A percentile compares a stretch with the other conserved stretches of the same genome.
These are phyloP conservation scores for Urocynchramus pylzowi DNA, from an alignment of 2,113 vertebrate species.

Conservation along the genomic window DNA sequence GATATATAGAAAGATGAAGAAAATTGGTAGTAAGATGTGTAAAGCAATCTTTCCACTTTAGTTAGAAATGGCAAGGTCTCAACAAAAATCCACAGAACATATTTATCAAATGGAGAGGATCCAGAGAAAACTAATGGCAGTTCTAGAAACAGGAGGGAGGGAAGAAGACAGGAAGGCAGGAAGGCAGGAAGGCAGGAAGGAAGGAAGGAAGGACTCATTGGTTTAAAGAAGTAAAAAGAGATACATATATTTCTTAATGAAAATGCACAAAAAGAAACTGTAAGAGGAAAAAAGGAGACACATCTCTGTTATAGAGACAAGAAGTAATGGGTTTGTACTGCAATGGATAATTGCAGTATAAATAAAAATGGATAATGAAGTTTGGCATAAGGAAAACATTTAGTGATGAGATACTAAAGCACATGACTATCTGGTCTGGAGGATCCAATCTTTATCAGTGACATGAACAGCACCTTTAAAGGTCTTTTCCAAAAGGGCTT, in stretches of 20 bases:
- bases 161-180: neutral
- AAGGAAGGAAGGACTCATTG: neutral
- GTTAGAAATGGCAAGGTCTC: neutral
- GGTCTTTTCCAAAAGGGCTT: neutral
- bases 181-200: neutral
- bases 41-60: neutral
- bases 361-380: no score
- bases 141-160: neutral
- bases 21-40: neutral
- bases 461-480: neutral
- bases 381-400: neutral
- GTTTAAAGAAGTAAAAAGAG: neutral
- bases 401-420: neutral
- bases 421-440: neutral
- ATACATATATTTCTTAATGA: neutral
- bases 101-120: neutral
- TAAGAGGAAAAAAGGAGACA: neutral
- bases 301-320: neutral
- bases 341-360: neutral
- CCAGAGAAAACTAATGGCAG: neutral
- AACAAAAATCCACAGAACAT: neutral
- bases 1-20: neutral
- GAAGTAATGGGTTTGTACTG: neutral
- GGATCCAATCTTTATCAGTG: fast-evolving
- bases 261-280: neutral